These are phyloP conservation scores for Drosophila athabasca DNA, from an alignment of 1,140 invertebrate genomes.

Conservation along the genomic window DNA sequence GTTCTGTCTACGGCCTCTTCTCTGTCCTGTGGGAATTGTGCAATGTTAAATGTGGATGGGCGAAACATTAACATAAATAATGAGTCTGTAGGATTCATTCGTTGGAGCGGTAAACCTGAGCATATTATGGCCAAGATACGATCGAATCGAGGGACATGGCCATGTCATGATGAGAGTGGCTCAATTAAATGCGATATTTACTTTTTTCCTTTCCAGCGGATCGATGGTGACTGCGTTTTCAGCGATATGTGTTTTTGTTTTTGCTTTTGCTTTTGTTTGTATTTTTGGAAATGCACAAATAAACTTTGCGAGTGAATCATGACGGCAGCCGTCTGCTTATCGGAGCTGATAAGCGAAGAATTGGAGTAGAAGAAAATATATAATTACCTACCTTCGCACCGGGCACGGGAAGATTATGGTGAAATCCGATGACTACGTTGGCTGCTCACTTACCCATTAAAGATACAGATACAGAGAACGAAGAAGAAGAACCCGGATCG, in stretches of 20 bases:
- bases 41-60: slow-evolving; percentile 3
- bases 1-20: background rate
- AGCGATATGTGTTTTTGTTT: background rate
- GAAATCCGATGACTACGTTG: background rate
- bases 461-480: no score
- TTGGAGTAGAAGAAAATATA: slow-evolving; percentile 12
- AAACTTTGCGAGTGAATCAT: slow-evolving; percentile 27
- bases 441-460: no score
- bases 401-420: slow-evolving; percentile 21
- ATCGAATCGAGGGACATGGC: slow-evolving; percentile 35
- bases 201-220: background rate
- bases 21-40: slow-evolving; percentile 31
- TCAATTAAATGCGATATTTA: slow-evolving; percentile 30
- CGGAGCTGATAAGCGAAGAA: slow-evolving; percentile 19
- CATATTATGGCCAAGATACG: slow-evolving; percentile 32
- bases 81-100: slow-evolving; percentile 16
- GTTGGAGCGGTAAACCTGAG: slow-evolving; percentile 25
- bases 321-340: slow-evolving; percentile 6
- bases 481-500: no score
- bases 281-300: slow-evolving; percentile 27
- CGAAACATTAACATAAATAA: slow-evolving; percentile 39
- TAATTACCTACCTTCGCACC: slow-evolving; percentile 22
- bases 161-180: slow-evolving; percentile 3
- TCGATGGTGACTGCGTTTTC: no score
- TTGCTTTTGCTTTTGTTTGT: background rate